Evolutionary conservation across 2,797 vertebrate species (phyloP).

Genomic region (Neomorphus geoffroyi): DNA sequence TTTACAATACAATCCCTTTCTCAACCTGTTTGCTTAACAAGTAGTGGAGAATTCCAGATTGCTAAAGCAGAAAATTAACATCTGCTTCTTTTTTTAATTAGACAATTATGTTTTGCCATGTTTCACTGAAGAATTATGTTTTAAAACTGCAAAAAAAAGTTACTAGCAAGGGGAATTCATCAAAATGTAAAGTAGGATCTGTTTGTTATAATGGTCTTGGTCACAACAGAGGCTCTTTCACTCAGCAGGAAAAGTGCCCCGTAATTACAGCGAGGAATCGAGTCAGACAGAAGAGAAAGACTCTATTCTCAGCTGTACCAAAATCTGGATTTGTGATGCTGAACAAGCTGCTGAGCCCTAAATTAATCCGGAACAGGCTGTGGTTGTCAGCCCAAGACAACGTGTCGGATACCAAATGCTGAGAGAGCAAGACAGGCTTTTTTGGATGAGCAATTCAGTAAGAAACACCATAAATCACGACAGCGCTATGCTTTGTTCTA

Average conservation of each 20-base stretch:
- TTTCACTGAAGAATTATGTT: not conserved
- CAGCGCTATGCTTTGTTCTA: conserved; percentile 16
- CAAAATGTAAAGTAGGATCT: not conserved
- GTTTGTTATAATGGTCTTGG: not conserved
- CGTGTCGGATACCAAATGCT: not conserved
- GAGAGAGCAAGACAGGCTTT: not conserved
- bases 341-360: not conserved
- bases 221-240: not conserved
- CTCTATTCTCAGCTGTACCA: not conserved
- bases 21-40: not conserved
- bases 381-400: not conserved
- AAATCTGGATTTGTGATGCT: not conserved
- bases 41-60: not conserved
- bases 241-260: not conserved
- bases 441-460: not conserved
- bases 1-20: not conserved
- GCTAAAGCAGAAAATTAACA: not conserved
- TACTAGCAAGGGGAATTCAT: not conserved
- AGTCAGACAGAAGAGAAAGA: not conserved
- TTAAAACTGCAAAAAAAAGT: not conserved
- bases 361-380: conserved; percentile 19
- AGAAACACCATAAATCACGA: conserved; percentile 9
- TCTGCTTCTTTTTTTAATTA: not conserved
- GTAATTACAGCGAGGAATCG: not conserved
- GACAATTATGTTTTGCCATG: not conserved